These are phyloP conservation scores for Harpalus rufipes DNA, from an alignment of 2,888 invertebrate genomes.

Conservation along the genomic window DNA sequence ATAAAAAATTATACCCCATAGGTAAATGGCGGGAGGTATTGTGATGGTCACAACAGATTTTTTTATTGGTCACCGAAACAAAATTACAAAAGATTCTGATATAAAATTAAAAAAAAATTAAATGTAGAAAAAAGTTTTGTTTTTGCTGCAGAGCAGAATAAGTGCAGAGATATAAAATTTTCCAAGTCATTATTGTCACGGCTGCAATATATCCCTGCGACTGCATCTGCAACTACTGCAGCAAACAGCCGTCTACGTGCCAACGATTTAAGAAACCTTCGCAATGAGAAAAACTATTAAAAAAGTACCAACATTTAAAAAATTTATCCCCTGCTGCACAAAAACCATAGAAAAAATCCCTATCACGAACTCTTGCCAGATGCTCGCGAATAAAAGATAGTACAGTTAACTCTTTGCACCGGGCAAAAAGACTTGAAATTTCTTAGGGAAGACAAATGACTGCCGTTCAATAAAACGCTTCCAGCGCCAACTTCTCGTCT, in stretches of 20 bases:
- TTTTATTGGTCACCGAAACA: too few species aligned
- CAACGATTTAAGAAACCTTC: slow-evolving; percentile 8
- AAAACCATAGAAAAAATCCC: slow-evolving; percentile 33
- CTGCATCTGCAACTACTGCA: neutral
- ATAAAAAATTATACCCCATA: too few species aligned
- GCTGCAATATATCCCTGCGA: neutral
- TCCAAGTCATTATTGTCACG: neutral
- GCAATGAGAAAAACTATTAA: slow-evolving; percentile 44
- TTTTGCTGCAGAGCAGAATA: neutral
- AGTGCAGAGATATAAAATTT: neutral
- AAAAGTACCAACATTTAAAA: slow-evolving; percentile 49
- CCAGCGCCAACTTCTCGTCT: slow-evolving; percentile 27
- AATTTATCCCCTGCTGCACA: slow-evolving; percentile 36
- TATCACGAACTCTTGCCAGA: slow-evolving; percentile 47
- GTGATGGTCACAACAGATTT: too few species aligned
- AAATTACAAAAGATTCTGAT: too few species aligned
- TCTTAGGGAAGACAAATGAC: slow-evolving; percentile 57
- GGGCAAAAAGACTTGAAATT: slow-evolving; percentile 37
- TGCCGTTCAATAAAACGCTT: slow-evolving; percentile 29
- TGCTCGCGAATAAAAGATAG: slow-evolving; percentile 49
- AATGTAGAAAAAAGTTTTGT: too few species aligned
- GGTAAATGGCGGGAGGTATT: too few species aligned
- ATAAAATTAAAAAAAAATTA: too few species aligned
- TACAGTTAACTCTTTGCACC: slow-evolving; percentile 52
- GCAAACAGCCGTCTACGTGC: slow-evolving; percentile 17